Evolutionary conservation across 2,113 vertebrate genomes (phyloP).

Genomic region (Anguilla japonica): DNA sequence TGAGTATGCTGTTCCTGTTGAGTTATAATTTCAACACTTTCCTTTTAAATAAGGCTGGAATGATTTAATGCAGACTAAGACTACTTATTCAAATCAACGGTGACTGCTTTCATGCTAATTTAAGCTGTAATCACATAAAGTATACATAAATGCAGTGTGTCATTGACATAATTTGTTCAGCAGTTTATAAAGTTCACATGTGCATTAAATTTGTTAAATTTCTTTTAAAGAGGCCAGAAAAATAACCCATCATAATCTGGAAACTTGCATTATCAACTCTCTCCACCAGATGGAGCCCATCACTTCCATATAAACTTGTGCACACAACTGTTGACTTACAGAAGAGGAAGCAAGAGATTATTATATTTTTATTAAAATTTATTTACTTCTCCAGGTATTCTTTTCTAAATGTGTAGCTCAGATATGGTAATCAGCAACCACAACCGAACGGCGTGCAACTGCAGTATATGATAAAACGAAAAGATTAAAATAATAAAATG

Average conservation of each 20-base stretch:
- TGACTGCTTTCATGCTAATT: background rate
- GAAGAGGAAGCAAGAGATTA: background rate
- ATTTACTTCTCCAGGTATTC: background rate
- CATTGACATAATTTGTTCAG: background rate
- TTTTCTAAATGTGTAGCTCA: background rate
- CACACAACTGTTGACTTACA: background rate
- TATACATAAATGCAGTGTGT: background rate
- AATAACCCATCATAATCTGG: background rate
- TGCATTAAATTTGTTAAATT: background rate
- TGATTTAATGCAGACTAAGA: background rate
- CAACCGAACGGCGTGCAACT: background rate
- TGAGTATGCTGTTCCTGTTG: background rate
- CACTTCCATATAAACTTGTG: background rate
- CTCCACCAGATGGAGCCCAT: constrained; percentile 15
- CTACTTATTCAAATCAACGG: background rate
- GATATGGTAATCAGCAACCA: background rate
- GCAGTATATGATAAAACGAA: too few species aligned
- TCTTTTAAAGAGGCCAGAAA: background rate
- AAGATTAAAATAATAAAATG: too few species aligned
- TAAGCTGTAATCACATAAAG: background rate
- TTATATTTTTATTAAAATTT: background rate
- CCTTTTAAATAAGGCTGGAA: background rate
- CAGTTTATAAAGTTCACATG: background rate
- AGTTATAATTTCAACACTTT: too few species aligned
- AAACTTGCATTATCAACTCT: background rate